Evolutionary conservation across 2,888 invertebrate genomes (phyloP).

Genomic region (Camptogramma bilineatum): DNA sequence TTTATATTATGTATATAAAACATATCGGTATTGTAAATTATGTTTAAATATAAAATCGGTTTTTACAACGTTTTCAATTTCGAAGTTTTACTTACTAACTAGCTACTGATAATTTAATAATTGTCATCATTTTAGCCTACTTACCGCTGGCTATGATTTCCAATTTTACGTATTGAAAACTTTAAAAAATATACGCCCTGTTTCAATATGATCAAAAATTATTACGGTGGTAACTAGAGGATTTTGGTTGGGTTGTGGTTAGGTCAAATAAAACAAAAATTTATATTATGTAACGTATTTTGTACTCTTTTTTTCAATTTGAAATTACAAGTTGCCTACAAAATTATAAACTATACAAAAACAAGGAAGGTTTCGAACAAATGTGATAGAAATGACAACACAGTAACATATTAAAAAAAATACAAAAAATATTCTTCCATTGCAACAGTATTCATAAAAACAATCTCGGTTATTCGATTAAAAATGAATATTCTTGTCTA

Average conservation of each 20-base stretch:
- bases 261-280: slow-evolving; percentile 25
- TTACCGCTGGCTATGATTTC: no score
- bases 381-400: slow-evolving; percentile 37
- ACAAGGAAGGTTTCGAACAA: slow-evolving; percentile 44
- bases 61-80: no score
- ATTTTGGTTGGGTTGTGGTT: no score
- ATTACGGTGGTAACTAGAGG: no score
- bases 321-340: slow-evolving; percentile 57
- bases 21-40: neutral
- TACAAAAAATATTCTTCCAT: slow-evolving; percentile 23
- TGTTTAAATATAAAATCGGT: neutral
- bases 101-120: no score
- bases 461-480: neutral
- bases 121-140: no score
- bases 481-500: slow-evolving; percentile 10
- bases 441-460: slow-evolving; percentile 20
- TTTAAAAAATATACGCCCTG: no score
- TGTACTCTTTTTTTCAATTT: slow-evolving; percentile 64
- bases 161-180: no score
- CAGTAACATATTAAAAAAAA: slow-evolving; percentile 11
- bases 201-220: no score
- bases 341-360: slow-evolving; percentile 64
- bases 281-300: slow-evolving; percentile 55
- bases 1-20: no score
- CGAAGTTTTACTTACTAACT: no score